These are phyloP conservation scores for Ostrea denselamellosa DNA, from an alignment of 1,140 invertebrate species.

Conservation along the genomic window DNA sequence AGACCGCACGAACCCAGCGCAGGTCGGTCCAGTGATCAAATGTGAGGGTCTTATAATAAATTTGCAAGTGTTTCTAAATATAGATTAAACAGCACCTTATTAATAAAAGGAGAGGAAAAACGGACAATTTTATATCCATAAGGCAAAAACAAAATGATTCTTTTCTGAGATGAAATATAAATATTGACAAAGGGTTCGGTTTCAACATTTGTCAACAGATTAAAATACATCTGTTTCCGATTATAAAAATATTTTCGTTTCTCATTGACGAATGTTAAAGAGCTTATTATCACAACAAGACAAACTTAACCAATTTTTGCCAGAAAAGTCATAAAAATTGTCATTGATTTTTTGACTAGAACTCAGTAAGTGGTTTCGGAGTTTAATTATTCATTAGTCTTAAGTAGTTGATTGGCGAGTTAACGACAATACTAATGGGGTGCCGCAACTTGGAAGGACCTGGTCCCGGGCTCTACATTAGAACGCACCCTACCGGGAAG, in stretches of 20 bases:
- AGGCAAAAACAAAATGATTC: background rate
- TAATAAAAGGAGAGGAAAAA: background rate
- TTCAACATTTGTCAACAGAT: conserved; percentile 24
- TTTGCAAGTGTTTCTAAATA: conserved; percentile 30
- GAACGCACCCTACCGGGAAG: background rate
- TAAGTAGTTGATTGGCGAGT: conserved; percentile 12
- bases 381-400: conserved; percentile 31
- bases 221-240: background rate
- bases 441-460: background rate
- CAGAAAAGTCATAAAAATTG: background rate
- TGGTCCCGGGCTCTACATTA: background rate
- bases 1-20: background rate
- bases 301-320: background rate
- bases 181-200: background rate
- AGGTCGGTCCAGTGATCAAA: background rate
- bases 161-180: background rate
- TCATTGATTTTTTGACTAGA: conserved; percentile 1
- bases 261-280: background rate
- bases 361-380: conserved; percentile 5
- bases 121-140: background rate
- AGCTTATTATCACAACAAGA: background rate
- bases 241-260: conserved; percentile 12
- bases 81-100: background rate
- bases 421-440: background rate
- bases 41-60: background rate